These are phyloP conservation scores for Phrixothrix hirtus DNA, from an alignment of 2,888 invertebrate genomes.

Conservation along the genomic window DNA sequence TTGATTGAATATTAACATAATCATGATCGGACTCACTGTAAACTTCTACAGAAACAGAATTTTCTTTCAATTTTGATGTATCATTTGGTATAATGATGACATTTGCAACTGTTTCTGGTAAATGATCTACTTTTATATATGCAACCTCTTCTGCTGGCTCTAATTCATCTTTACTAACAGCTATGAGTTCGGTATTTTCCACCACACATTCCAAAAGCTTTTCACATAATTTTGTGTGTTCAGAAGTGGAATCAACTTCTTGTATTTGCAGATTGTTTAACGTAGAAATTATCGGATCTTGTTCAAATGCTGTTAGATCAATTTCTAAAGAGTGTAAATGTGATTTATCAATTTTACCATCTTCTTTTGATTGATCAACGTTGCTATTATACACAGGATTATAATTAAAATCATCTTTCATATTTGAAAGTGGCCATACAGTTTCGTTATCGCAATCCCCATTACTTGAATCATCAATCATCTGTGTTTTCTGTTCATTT, in stretches of 20 bases:
- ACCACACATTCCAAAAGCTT: slow-evolving; percentile 56
- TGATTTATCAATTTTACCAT: too few species aligned
- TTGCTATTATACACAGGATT: not conserved
- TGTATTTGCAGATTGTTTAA: slow-evolving; percentile 23
- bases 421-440: not conserved
- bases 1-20: slow-evolving; percentile 51
- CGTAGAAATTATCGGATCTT: not conserved
- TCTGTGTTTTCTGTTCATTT: slow-evolving; percentile 20
- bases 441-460: not conserved
- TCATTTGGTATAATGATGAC: slow-evolving; percentile 46
- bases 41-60: slow-evolving; percentile 36
- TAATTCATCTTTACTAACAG: slow-evolving; percentile 38
- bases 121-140: slow-evolving; percentile 40
- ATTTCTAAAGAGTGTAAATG: not conserved
- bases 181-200: slow-evolving; percentile 45
- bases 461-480: not conserved
- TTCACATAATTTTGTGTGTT: slow-evolving; percentile 58
- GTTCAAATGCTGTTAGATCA: not conserved
- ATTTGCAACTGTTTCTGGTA: slow-evolving; percentile 47
- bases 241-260: slow-evolving; percentile 57
- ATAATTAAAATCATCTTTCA: not conserved
- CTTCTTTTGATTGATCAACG: not conserved
- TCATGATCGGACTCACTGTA: slow-evolving; percentile 36
- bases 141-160: slow-evolving; percentile 43
- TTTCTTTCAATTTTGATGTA: slow-evolving; percentile 22